Percentiles rank a stretch among this genome's conserved stretches.
Evolutionary conservation across 2,888 invertebrate genomes (phyloP).

Genomic region (Tipula confusa): DNA sequence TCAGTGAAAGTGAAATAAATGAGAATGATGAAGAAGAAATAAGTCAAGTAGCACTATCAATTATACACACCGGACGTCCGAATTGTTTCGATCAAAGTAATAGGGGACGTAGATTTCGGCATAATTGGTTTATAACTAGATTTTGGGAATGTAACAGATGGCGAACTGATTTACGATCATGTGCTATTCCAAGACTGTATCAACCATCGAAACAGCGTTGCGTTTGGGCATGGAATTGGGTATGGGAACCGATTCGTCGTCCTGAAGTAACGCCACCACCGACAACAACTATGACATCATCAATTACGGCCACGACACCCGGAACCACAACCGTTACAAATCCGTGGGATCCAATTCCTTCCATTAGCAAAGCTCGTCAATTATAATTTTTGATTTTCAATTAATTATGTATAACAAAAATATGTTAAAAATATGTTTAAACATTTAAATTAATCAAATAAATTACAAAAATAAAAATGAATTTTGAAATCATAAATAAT

Average conservation of each 20-base stretch:
- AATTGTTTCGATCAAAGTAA: not conserved
- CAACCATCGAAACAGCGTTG: not conserved
- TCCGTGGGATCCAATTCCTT: too few species aligned
- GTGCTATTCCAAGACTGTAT: not conserved
- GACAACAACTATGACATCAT: not conserved
- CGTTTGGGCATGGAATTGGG: not conserved
- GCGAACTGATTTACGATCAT: not conserved
- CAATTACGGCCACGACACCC: not conserved
- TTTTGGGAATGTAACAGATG: not conserved
- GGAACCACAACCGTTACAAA: not conserved
- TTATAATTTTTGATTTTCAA: too few species aligned
- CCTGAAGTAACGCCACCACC: not conserved
- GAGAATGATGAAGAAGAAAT: not conserved
- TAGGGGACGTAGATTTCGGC: not conserved
- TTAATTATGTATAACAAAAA: too few species aligned
- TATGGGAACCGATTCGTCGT: not conserved
- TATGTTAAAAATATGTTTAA: too few species aligned
- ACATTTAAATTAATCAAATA: too few species aligned
- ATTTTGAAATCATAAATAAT: too few species aligned
- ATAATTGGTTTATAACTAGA: not conserved
- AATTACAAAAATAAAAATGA: too few species aligned
- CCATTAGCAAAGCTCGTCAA: too few species aligned
- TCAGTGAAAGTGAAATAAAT: not conserved
- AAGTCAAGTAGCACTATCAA: not conserved
- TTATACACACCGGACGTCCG: not conserved